Evolutionary conservation across 2,113 vertebrate genomes (phyloP), one percentile per base, ranked within the genome.

Genomic region (Solea senegalensis): DNA sequence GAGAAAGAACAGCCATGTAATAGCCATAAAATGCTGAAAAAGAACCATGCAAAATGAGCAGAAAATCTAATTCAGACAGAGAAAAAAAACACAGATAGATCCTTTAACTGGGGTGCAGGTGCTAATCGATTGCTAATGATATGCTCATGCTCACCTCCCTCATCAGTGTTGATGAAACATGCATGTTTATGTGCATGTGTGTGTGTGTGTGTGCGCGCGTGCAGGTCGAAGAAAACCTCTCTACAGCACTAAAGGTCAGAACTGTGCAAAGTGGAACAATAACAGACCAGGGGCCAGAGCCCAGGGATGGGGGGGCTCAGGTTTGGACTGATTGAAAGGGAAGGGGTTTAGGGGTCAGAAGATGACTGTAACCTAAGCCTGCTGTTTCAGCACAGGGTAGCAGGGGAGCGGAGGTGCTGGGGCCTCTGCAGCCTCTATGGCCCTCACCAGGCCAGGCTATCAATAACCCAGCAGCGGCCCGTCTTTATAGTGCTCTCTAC

Each of bases 261-360:
- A 85, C 90, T 93, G 90, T 91, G 94, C 94, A 95, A 96, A 95
- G 95, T 94, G 92, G 92, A 96, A 96, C 92, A 95, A 96, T 94
- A 95, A 95, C 89, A 95, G 91, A 91, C 83, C 76, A 92, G 63
- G 76, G 88, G 90, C 84, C 89, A 78, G 83, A 85, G 74, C 67
- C 60, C 44, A 74, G 76, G 81, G 81, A 54, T 82, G 57, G 53
- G 57, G 69, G 45, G 60, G 74, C 56, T 60, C 81, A 72, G 69
- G 28, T 21, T 44, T 71, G 85, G 93, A 69, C 27, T 64, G 66
- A 65, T 77, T 78, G 75, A 34, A 65, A 78, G 69, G 63, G 3
- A 40, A 52, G 57, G 74, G 71, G 63, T 78, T 78, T 72, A 77
- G 67, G 79, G 78, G 83, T 71, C 62, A 70, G 54, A 72, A 67